Percentiles rank a stretch among this genome's conserved stretches.
phyloP scores from a whole-genome alignment of 2,797 vertebrate species.

The Aviceda leuphotes region DNA sequence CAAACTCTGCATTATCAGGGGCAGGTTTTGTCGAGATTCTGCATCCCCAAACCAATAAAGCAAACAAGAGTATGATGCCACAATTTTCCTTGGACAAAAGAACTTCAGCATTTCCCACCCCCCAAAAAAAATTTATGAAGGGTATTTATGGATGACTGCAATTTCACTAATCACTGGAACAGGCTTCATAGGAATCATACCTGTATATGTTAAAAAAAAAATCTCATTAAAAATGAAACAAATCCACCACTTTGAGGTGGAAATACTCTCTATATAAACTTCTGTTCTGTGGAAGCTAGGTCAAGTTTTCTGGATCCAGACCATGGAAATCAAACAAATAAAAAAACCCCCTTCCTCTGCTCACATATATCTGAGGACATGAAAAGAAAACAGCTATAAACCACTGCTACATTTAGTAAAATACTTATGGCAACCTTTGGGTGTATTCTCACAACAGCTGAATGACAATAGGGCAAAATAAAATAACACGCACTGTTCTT shows the following conservation, averaged over 20 bases:
- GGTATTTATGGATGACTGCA: neutral
- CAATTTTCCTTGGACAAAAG: neutral
- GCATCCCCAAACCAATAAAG: slow-evolving; percentile 77
- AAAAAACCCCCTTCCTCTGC: neutral
- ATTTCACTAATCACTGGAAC: neutral
- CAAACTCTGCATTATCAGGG: slow-evolving; percentile 88
- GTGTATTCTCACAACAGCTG: neutral
- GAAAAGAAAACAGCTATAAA: neutral
- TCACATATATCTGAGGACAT: neutral
- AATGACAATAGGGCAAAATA: neutral
- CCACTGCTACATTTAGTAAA: neutral
- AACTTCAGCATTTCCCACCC: neutral
- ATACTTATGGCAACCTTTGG: neutral
- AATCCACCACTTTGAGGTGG: neutral
- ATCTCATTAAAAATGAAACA: neutral
- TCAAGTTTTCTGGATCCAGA: neutral
- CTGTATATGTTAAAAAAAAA: neutral
- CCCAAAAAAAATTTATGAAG: neutral
- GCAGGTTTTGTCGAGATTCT: slow-evolving; percentile 71
- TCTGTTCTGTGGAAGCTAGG: neutral
- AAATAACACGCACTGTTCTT: neutral
- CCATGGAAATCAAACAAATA: neutral
- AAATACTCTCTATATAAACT: neutral
- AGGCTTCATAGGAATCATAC: neutral
- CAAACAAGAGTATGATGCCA: neutral